Evolutionary conservation across 2,888 invertebrate genomes (phyloP).

Genomic region (Cactoblastis cactorum): DNA sequence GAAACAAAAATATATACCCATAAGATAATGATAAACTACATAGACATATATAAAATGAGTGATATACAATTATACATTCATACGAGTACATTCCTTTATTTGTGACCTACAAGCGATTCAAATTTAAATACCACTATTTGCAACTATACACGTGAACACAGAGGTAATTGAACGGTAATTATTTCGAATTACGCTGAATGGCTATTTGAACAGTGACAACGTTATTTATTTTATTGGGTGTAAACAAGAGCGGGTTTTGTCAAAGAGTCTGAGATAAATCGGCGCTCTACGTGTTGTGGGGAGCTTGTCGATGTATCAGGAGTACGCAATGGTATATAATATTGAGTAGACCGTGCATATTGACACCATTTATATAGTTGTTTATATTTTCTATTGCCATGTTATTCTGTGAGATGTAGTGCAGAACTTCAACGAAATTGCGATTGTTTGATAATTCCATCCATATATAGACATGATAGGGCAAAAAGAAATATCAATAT

Average conservation of each 20-base stretch:
- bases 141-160: conserved; percentile 3
- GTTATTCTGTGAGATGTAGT: too few relatives aligned
- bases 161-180: conserved; percentile 9
- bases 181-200: conserved; percentile 6
- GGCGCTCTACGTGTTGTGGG: conserved; percentile 9
- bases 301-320: conserved; percentile 11
- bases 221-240: conserved; percentile 45
- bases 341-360: too few relatives aligned
- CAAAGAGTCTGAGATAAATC: conserved; percentile 12
- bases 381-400: too few relatives aligned
- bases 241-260: conserved; percentile 32
- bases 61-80: neutral
- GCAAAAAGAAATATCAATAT: too few relatives aligned
- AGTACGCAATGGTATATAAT: too few relatives aligned
- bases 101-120: neutral
- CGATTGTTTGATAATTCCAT: too few relatives aligned
- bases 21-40: too few relatives aligned
- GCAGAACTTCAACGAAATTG: too few relatives aligned
- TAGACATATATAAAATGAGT: neutral
- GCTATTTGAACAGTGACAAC: conserved; percentile 9
- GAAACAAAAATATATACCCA: too few relatives aligned
- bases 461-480: too few relatives aligned
- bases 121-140: neutral
- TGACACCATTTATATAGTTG: too few relatives aligned
- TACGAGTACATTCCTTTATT: neutral